These are phyloP conservation scores for Rissa tridactyla DNA, from an alignment of 2,113 vertebrate genomes.

Conservation along the genomic window DNA sequence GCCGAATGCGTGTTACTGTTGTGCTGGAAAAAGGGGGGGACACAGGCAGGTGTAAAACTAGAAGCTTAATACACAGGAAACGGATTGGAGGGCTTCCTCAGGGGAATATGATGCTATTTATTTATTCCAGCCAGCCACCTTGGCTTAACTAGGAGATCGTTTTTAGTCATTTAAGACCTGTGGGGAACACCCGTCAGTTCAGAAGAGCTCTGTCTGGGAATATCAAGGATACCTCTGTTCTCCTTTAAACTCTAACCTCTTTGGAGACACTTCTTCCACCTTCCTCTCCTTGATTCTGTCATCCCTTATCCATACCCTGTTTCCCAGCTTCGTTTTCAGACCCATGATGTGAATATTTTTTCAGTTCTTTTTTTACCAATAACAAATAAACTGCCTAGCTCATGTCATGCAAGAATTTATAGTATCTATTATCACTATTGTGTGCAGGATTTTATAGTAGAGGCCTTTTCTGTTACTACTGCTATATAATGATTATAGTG, in stretches of 20 bases:
- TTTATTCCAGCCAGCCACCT: background rate
- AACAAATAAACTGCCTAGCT: background rate
- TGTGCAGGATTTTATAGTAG: background rate
- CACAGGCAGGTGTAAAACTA: background rate
- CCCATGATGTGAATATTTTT: background rate
- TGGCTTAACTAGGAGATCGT: background rate
- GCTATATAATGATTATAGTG: background rate
- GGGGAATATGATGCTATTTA: background rate
- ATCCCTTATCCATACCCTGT: background rate
- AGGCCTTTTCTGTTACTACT: background rate
- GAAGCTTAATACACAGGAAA: background rate
- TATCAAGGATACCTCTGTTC: background rate
- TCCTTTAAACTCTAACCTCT: background rate
- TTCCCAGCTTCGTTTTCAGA: background rate
- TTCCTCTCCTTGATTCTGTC: background rate
- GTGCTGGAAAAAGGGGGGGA: background rate
- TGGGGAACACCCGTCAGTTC: background rate
- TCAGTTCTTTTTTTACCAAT: background rate
- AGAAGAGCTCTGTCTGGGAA: background rate
- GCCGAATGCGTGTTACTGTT: background rate
- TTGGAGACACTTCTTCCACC: background rate
- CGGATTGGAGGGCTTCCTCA: fast-evolving
- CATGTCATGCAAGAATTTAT: background rate
- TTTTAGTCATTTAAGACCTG: background rate
- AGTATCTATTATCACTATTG: background rate